A percentile compares a stretch with the other conserved stretches of the same genome.
phyloP scores from a whole-genome alignment of 2,888 invertebrate species.

The Aspidiotus rigidus region DNA sequence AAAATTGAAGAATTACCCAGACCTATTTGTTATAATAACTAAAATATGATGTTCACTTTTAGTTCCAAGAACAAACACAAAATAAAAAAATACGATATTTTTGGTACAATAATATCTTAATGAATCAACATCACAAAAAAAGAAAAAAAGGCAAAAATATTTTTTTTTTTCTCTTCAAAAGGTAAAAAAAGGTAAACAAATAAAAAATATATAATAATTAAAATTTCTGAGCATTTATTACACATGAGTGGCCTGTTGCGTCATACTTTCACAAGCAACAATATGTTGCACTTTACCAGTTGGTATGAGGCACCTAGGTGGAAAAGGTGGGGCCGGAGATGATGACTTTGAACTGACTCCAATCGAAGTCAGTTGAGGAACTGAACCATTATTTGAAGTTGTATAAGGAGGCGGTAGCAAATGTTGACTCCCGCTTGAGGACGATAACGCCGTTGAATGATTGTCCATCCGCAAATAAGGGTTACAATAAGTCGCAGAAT shows the following conservation, averaged over 20 bases:
- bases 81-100: no score
- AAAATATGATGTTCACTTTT: no score
- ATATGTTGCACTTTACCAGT: constrained; percentile 15
- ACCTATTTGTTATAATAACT: no score
- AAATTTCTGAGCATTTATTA: constrained; percentile 21
- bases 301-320: no score
- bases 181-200: constrained; percentile 9
- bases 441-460: constrained; percentile 73
- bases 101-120: no score
- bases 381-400: constrained; percentile 45
- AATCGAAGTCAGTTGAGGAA: constrained; percentile 46
- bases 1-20: no score
- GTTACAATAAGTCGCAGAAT: constrained; percentile 81
- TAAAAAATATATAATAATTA: constrained; percentile 4
- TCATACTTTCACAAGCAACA: constrained; percentile 25
- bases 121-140: no score
- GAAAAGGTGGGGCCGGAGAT: no score
- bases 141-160: no score
- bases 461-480: constrained; percentile 65
- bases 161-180: not conserved
- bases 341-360: constrained; percentile 21
- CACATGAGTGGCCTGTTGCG: constrained; percentile 28
- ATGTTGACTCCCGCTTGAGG: constrained; percentile 48
- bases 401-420: constrained; percentile 40
- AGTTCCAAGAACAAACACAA: no score